Percentiles rank a stretch among this genome's conserved stretches.
These are phyloP conservation scores for Heliornis fulica DNA, from an alignment of 2,113 vertebrate species.

Conservation along the genomic window DNA sequence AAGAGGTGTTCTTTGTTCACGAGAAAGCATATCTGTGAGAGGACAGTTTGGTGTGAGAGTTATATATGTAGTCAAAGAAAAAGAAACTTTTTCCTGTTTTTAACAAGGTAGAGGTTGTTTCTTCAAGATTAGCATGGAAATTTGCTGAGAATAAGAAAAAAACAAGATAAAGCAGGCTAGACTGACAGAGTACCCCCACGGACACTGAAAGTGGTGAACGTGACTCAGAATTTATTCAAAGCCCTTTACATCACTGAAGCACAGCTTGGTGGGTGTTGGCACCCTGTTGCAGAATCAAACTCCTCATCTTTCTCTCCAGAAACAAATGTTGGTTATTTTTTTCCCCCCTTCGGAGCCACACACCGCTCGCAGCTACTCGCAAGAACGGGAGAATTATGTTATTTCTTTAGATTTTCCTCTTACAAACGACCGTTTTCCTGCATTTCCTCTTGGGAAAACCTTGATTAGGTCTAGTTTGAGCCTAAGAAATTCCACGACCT, in stretches of 20 bases:
- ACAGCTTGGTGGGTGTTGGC: rapidly evolving
- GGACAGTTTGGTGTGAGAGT: background rate
- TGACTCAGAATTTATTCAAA: background rate
- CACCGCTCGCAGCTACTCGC: background rate
- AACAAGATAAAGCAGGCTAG: background rate
- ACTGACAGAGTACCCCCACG: background rate
- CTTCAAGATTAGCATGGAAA: background rate
- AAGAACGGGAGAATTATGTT: background rate
- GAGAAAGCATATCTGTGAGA: background rate
- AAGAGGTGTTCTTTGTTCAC: background rate
- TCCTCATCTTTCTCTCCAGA: background rate
- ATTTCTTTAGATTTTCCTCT: constrained; percentile 10
- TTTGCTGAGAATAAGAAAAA: background rate
- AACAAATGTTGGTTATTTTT: background rate
- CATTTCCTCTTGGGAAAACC: constrained; percentile 5
- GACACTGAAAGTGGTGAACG: background rate
- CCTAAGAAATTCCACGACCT: constrained; percentile 31
- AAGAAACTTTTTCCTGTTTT: background rate
- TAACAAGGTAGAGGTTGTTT: background rate
- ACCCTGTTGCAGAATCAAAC: background rate
- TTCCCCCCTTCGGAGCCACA: background rate
- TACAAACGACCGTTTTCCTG: constrained; percentile 31
- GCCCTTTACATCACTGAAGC: background rate
- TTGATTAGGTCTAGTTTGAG: constrained; percentile 38
- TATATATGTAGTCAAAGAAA: background rate